Conservation (phyloP, 2,797 vertebrate species). For the Dallia pectoralis region DNA sequence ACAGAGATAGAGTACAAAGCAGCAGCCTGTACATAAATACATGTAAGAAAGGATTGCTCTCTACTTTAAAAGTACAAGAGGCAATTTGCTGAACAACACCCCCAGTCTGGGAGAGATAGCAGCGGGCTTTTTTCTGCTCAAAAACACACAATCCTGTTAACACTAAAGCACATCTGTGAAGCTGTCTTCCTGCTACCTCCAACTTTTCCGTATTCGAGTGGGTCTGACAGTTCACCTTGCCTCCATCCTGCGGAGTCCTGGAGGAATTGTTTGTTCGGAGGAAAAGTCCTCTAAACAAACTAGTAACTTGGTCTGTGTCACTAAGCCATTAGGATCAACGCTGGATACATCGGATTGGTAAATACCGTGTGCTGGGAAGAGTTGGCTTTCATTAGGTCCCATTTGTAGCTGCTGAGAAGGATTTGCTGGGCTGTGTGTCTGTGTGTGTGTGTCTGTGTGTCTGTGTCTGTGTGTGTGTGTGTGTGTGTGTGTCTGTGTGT, state of each 20-base stretch:
- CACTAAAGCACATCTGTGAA: neutral
- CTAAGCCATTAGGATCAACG: constrained; percentile 11
- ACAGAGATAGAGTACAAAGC: constrained; percentile 42
- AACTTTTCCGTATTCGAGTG: neutral
- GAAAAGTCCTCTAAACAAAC: neutral
- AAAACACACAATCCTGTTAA: neutral
- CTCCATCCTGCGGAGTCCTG: neutral
- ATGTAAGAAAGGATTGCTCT: constrained; percentile 22
- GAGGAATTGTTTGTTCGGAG: too few relatives aligned
- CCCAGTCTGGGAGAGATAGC: neutral
- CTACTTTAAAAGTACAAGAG: constrained; percentile 39
- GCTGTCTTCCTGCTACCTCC: neutral
- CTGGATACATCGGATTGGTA: constrained; percentile 23
- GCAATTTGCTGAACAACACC: constrained; percentile 53
- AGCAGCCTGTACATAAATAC: constrained; percentile 35
- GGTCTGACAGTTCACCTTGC: neutral
- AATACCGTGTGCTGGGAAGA: constrained; percentile 14
- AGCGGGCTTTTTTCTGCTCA: constrained; percentile 4
- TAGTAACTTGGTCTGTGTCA: neutral
- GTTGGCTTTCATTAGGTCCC: constrained; percentile 40
- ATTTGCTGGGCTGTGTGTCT: constrained; percentile 22
- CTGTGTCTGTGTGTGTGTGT: too few relatives aligned
- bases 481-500: too few relatives aligned
- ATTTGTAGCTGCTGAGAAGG: constrained; percentile 33
- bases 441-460: too few relatives aligned